These are phyloP conservation scores for Tethya wilhelma DNA, from an alignment of 37 sponge, comb jelly and placozoan species.

Conservation along the genomic window DNA sequence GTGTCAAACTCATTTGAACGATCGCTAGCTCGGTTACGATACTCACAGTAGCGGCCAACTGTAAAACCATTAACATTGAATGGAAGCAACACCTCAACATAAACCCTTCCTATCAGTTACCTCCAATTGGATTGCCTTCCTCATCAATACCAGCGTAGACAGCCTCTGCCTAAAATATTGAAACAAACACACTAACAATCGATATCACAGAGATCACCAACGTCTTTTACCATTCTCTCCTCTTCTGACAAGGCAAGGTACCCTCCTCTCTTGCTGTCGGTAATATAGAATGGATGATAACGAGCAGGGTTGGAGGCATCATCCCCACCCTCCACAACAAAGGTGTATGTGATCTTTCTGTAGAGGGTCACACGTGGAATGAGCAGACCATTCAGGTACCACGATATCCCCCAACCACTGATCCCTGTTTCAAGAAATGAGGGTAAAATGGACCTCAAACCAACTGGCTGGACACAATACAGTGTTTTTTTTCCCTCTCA, in stretches of 20 bases:
- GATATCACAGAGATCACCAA: background rate
- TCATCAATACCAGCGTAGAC: slow-evolving; percentile 44
- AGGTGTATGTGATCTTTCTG: slow-evolving; percentile 56
- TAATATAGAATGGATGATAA: slow-evolving; percentile 84
- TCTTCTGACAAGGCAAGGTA: background rate
- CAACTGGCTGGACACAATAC: slow-evolving; percentile 1
- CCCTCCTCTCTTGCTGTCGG: slow-evolving; percentile 34
- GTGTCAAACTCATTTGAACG: slow-evolving; percentile 1
- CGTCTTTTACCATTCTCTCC: slow-evolving; percentile 7
- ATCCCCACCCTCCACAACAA: slow-evolving; percentile 54
- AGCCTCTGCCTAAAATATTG: slow-evolving; percentile 12
- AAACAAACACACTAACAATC: background rate
- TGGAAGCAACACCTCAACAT: background rate
- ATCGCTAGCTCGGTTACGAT: background rate
- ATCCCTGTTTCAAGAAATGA: background rate
- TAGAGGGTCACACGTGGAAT: slow-evolving; percentile 48
- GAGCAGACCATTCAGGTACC: slow-evolving; percentile 72
- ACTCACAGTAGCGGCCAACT: slow-evolving; percentile 36
- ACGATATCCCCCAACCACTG: slow-evolving; percentile 65
- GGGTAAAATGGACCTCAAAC: slow-evolving; percentile 58
- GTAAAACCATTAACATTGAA: background rate
- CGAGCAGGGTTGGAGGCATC: slow-evolving; percentile 8
- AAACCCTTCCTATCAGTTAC: too few species aligned
- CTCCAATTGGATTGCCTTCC: slow-evolving; percentile 3
- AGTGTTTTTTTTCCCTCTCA: slow-evolving; percentile 2